Conservation (phyloP, 1,140 invertebrate genomes). For the Diachasmimorpha longicaudata region DNA sequence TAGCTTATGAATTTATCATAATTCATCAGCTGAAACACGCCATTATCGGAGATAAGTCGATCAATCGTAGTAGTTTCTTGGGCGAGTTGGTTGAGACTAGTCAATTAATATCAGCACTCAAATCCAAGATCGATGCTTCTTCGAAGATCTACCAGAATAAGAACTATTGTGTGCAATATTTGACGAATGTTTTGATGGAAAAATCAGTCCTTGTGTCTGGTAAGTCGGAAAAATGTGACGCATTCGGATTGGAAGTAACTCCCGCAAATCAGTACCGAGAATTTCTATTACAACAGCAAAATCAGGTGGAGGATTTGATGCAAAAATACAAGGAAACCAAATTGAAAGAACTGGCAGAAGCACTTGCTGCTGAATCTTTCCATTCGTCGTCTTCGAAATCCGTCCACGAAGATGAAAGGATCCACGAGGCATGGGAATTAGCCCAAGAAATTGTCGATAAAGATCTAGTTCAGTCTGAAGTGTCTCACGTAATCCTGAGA, state of each 20-base stretch:
- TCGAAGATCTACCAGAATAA: constrained; percentile 57
- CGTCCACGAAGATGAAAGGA: constrained; percentile 58
- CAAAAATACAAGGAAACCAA: constrained; percentile 73
- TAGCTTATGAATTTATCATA: constrained; percentile 77
- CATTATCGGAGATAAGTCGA: constrained; percentile 44
- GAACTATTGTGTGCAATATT: constrained; percentile 66
- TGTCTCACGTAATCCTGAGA: constrained; percentile 72
- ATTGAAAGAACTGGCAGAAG: constrained; percentile 70
- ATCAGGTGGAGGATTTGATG: constrained; percentile 67
- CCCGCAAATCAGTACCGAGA: constrained; percentile 61
- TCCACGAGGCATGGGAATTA: constrained; percentile 72
- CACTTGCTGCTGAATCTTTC: constrained; percentile 71
- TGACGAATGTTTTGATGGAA: constrained; percentile 69
- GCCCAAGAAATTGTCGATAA: constrained; percentile 74
- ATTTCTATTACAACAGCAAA: constrained; percentile 67
- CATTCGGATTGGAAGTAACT: neutral
- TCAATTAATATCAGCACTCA: constrained; percentile 74
- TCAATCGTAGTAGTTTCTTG: constrained; percentile 45
- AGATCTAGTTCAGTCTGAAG: constrained; percentile 75
- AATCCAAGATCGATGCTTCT: constrained; percentile 69
- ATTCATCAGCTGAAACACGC: constrained; percentile 69
- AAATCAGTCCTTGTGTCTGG: constrained; percentile 56
- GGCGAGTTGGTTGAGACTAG: constrained; percentile 72
- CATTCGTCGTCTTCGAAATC: constrained; percentile 55
- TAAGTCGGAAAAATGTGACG: constrained; percentile 2